Conservation (phyloP, 2,797 vertebrate species). For the Manis javanica region DNA sequence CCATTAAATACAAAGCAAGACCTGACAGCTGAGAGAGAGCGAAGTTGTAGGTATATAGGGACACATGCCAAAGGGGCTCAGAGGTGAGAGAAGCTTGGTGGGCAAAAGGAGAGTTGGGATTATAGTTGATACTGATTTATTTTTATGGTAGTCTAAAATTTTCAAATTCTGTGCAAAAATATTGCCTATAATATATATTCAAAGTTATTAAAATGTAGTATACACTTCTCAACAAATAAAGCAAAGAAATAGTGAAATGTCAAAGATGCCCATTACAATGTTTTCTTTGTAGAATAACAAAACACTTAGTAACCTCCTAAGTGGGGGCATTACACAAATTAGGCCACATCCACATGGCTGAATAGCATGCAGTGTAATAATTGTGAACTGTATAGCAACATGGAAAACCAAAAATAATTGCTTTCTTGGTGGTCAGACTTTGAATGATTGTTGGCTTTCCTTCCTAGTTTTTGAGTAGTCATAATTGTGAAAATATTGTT, state of each 20-base stretch:
- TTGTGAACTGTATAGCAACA: background rate
- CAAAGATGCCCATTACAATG: background rate
- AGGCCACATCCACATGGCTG: background rate
- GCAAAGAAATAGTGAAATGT: background rate
- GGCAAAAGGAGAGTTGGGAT: background rate
- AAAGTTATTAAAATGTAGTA: background rate
- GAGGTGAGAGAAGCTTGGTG: background rate
- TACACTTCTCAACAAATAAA: background rate
- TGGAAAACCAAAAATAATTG: background rate
- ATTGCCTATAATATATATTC: background rate
- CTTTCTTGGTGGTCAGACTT: background rate
- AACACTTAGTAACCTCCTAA: background rate
- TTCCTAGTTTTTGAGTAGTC: background rate
- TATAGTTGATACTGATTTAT: background rate
- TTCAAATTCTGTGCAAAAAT: background rate
- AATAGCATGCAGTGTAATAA: background rate
- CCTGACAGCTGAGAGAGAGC: background rate
- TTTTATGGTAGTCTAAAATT: conserved; percentile 16
- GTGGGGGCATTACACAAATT: background rate
- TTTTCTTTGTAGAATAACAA: background rate
- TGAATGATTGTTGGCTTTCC: background rate
- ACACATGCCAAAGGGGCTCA: background rate
- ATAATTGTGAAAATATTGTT: background rate
- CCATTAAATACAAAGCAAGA: conserved; percentile 26
- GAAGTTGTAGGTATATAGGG: background rate